Evolutionary conservation across 2,888 invertebrate genomes (phyloP), one percentile per base, ranked within the genome.

Genomic region (Copidosoma aretas): DNA sequence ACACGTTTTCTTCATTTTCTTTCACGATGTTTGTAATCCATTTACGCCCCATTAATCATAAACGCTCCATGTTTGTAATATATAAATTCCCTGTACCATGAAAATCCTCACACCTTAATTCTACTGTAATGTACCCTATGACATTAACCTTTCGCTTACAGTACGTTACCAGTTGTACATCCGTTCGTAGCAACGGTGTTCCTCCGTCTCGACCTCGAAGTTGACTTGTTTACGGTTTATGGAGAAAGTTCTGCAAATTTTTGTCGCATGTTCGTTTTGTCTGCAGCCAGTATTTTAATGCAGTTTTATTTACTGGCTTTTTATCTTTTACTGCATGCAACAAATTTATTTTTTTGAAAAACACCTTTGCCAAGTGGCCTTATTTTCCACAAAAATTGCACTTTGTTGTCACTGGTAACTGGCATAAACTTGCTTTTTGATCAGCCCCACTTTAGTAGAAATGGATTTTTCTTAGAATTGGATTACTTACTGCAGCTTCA

Each of bases 41-140:
- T 59, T 59, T 46, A 17, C 59, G 59, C 5, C 59, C 59, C 10
- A 46, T 17, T 46, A 46, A n/a, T 15, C 46, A 46, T 8, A 15
- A 1, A 4, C 46, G 59, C 1, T 46, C 10, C 5, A 59, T 17
- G 2, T 24, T 17, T n/a, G 59, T 59, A 4, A 59, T 10, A 17
- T 59, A 46, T 24, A 59, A 59, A 46, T 46, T 59, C 22, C 43
- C 43, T 46, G 21, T 24, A 32, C 43, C 21, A 10, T 24, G 10
- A 1, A 21, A 8, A 41, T 58, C 41, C 12, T 58, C 58, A 14
- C 12, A 58, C 10, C 8, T 15, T 14, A 58, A 10, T 1, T 4
- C 3, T 10, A 58, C 58, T 10, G 19, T 19, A 21, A 41, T 43
- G 15, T 14, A 58, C 1, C 58, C 15, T 19, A n/a, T 12, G 10